Conservation (phyloP, 2,888 invertebrate species). For the Rhamphomyia laevipes region DNA sequence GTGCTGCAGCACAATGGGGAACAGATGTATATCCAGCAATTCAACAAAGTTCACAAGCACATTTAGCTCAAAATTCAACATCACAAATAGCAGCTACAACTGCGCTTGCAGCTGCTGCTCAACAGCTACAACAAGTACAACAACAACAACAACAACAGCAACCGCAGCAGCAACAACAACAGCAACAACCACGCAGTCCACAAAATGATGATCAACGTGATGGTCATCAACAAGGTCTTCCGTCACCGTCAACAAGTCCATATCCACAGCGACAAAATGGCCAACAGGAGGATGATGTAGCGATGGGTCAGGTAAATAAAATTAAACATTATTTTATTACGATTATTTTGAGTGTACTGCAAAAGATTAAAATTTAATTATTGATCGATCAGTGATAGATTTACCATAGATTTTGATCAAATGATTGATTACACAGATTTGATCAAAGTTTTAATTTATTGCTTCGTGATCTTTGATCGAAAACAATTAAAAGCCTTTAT, state of each 20-base stretch:
- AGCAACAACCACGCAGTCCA: slow-evolving; percentile 35
- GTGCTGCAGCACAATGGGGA: slow-evolving; percentile 51
- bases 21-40: slow-evolving; percentile 40
- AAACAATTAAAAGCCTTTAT: too few species aligned
- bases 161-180: slow-evolving; percentile 40
- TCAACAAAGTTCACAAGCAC: slow-evolving; percentile 34
- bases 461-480: too few species aligned
- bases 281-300: slow-evolving; percentile 31
- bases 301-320: slow-evolving; percentile 33
- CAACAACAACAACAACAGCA: slow-evolving; percentile 28
- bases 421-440: too few species aligned
- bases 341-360: too few species aligned
- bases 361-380: too few species aligned
- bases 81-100: slow-evolving; percentile 41
- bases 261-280: slow-evolving; percentile 31
- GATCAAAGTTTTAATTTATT: too few species aligned
- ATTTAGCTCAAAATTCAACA: slow-evolving; percentile 33
- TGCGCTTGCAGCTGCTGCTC: slow-evolving; percentile 38
- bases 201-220: slow-evolving; percentile 30
- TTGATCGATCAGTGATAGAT: too few species aligned
- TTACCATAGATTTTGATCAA: too few species aligned
- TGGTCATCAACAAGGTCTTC: slow-evolving; percentile 30
- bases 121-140: slow-evolving; percentile 38
- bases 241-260: slow-evolving; percentile 36
- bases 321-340: too few species aligned